Evolutionary conservation across 1,140 invertebrate species (phyloP).

Genomic region (Glomeris maerens): DNA sequence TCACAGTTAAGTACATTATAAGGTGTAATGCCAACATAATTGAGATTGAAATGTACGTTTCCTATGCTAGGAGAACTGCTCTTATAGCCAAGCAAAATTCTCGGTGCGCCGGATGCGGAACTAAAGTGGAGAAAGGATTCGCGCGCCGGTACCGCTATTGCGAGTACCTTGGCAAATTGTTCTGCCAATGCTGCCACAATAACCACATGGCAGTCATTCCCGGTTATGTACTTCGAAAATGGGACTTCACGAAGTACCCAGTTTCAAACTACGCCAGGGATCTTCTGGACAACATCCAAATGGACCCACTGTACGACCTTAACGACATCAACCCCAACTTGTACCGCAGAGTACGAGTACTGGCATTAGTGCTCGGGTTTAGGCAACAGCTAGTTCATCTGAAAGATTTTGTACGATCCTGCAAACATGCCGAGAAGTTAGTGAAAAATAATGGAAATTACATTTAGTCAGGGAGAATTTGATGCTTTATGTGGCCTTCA

Average conservation of each 20-base stretch:
- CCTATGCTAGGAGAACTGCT: constrained; percentile 40
- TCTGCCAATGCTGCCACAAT: constrained; percentile 75
- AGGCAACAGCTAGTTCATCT: constrained; percentile 50
- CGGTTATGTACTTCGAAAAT: constrained; percentile 54
- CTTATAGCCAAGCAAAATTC: constrained; percentile 62
- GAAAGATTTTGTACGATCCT: constrained; percentile 50
- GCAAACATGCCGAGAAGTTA: constrained; percentile 47
- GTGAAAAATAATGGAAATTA: constrained; percentile 17
- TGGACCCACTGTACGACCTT: constrained; percentile 64
- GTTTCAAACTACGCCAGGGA: constrained; percentile 69
- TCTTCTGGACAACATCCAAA: constrained; percentile 57
- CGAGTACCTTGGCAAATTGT: constrained; percentile 71
- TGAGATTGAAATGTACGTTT: constrained; percentile 12
- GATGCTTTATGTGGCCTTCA: background rate
- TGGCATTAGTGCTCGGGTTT: constrained; percentile 44
- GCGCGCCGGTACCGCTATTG: constrained; percentile 61
- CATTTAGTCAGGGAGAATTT: too few relatives aligned
- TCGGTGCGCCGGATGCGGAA: constrained; percentile 72
- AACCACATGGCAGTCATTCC: constrained; percentile 61
- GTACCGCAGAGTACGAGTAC: constrained; percentile 43
- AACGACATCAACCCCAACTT: constrained; percentile 51
- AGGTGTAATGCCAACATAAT: background rate
- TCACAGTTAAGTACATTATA: constrained; percentile 40
- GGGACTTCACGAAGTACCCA: constrained; percentile 57
- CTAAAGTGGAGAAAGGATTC: constrained; percentile 54